phyloP scores from a whole-genome alignment of 2,113 vertebrate species.

The Brachypteracias leptosomus region DNA sequence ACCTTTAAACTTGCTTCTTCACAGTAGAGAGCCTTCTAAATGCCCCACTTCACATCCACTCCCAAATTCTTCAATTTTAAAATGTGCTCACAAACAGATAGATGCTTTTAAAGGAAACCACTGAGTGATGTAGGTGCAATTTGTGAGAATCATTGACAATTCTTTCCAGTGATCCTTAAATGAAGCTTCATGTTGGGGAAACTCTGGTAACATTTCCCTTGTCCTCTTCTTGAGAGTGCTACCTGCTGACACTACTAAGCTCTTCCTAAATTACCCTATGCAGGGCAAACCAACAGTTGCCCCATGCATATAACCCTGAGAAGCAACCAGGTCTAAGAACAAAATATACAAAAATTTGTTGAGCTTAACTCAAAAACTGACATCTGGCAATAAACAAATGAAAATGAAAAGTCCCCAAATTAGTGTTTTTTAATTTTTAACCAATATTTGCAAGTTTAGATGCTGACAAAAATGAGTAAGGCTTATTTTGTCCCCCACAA shows the following conservation, averaged over 20 bases:
- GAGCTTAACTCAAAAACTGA: not conserved
- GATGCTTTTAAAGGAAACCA: not conserved
- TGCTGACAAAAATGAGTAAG: not conserved
- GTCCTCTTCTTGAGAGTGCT: rapidly evolving
- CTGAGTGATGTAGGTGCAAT: not conserved
- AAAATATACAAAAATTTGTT: not conserved
- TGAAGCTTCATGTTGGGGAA: not conserved
- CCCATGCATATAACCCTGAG: not conserved
- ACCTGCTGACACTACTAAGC: rapidly evolving
- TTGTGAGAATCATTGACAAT: not conserved
- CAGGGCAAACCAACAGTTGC: not conserved
- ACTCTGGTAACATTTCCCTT: not conserved
- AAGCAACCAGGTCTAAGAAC: not conserved
- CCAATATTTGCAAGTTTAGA: not conserved
- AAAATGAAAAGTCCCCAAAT: not conserved
- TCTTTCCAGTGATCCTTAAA: not conserved
- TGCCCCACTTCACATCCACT: not conserved
- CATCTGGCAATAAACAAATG: not conserved
- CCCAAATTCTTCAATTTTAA: not conserved
- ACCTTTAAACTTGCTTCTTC: constrained; percentile 49
- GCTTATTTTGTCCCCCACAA: not conserved
- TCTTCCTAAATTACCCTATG: not conserved
- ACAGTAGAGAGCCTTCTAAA: constrained; percentile 6
- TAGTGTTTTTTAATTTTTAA: not conserved
- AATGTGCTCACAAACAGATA: not conserved